phyloP scores from a whole-genome alignment of 35 echinoderm and acorn worm genomes.

The Ptychodera flava region DNA sequence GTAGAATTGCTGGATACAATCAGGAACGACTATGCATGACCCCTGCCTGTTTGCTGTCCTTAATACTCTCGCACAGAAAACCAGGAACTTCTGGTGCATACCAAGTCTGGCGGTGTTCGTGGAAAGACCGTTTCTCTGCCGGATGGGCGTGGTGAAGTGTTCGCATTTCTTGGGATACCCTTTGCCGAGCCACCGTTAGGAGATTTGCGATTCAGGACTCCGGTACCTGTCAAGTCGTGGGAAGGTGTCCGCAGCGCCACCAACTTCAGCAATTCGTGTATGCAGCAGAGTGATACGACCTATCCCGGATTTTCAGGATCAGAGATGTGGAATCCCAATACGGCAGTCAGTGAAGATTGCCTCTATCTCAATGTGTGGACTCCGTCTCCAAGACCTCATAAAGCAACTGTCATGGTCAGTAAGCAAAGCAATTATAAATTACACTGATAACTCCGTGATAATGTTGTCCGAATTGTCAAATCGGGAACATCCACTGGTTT shows the following conservation, averaged over 20 bases:
- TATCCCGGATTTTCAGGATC: conserved; percentile 54
- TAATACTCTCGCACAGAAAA: too few species aligned
- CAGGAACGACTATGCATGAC: too few species aligned
- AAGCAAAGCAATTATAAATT: too few species aligned
- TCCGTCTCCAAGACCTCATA: conserved; percentile 40
- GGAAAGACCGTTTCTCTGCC: too few species aligned
- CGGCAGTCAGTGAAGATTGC: conserved; percentile 66
- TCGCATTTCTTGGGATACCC: conserved; percentile 53
- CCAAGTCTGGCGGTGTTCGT: too few species aligned
- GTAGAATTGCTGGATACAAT: too few species aligned
- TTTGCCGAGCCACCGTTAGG: conserved; percentile 43
- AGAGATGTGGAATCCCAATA: conserved; percentile 84
- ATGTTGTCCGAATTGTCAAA: too few species aligned
- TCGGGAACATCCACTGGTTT: too few species aligned
- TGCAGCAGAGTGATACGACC: conserved; percentile 23
- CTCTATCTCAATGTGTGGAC: conserved; percentile 86
- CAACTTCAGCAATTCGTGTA: conserved; percentile 26
- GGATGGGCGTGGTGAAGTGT: too few species aligned
- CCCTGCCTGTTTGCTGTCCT: too few species aligned
- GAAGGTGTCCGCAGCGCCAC: conserved; percentile 14
- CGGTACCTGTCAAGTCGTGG: conserved; percentile 25
- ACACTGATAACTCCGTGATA: too few species aligned
- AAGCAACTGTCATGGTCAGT: conserved; percentile 68
- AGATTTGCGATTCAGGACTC: conserved; percentile 34
- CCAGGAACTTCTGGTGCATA: too few species aligned